Percentiles rank a stretch among this genome's conserved stretches.
These are phyloP conservation scores for Cantharis lateralis DNA, from an alignment of 2,888 invertebrate genomes.

Conservation along the genomic window DNA sequence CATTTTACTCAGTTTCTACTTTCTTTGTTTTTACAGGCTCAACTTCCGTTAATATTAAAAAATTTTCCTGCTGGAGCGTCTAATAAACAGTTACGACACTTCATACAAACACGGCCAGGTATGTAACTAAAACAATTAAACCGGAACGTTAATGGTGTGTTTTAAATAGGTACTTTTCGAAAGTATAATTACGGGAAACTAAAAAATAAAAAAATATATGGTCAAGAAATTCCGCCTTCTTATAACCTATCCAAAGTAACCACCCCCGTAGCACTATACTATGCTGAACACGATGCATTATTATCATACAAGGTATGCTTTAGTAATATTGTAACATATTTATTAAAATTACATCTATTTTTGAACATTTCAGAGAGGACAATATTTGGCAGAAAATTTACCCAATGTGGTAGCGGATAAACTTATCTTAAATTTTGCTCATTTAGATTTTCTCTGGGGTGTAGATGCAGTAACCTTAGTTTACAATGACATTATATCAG, in stretches of 20 bases:
- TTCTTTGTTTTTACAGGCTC: constrained; percentile 10
- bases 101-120: constrained; percentile 57
- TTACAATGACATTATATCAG: neutral
- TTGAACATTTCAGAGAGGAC: neutral
- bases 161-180: constrained; percentile 1
- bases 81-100: constrained; percentile 59
- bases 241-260: neutral
- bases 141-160: neutral
- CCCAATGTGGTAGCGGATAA: neutral
- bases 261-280: neutral
- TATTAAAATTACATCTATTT: neutral
- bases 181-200: neutral
- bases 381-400: neutral
- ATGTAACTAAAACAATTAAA: neutral
- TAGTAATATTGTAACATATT: neutral
- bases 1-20: neutral
- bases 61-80: constrained; percentile 51
- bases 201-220: neutral
- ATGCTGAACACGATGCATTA: neutral
- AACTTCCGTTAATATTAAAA: constrained; percentile 5
- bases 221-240: neutral
- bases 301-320: neutral
- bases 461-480: neutral
- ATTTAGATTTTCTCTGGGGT: neutral
- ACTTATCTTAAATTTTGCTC: neutral